A percentile compares a stretch with the other conserved stretches of the same genome.
These are phyloP conservation scores for Trichoplusia ni DNA, from an alignment of 1,140 invertebrate genomes.

Conservation along the genomic window DNA sequence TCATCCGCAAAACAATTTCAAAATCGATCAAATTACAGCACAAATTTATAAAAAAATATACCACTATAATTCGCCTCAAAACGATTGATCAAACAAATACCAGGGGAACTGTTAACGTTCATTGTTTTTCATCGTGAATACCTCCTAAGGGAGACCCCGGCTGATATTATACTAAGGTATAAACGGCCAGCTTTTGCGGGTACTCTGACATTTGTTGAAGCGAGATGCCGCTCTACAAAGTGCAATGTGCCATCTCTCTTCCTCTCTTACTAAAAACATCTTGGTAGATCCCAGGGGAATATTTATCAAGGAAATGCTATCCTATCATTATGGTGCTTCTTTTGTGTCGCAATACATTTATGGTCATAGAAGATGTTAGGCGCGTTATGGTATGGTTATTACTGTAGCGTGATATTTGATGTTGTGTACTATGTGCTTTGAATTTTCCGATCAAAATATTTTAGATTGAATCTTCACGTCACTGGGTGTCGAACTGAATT, in stretches of 20 bases:
- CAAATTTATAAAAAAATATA: no score
- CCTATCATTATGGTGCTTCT: conserved; percentile 6
- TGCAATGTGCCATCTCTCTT: no score
- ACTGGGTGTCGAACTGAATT: no score
- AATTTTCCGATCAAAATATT: not conserved
- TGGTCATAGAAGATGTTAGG: not conserved
- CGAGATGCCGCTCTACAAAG: no score
- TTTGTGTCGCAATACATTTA: conserved; percentile 2
- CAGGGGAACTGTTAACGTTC: conserved; percentile 40
- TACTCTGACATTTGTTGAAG: no score
- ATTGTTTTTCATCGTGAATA: conserved; percentile 43
- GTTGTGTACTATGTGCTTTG: not conserved
- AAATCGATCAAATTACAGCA: no score
- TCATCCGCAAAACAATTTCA: no score
- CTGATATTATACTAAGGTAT: conserved; percentile 15
- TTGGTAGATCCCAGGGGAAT: no score
- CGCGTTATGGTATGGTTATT: not conserved
- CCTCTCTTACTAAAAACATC: no score
- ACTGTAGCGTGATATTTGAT: not conserved
- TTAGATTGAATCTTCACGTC: not conserved
- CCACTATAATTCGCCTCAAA: no score
- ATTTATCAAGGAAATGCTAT: conserved; percentile 21
- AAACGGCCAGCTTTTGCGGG: conserved; percentile 20
- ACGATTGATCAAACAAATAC: conserved; percentile 21
- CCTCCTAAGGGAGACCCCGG: conserved; percentile 24